A percentile compares a stretch with the other conserved stretches of the same genome.
Evolutionary conservation across 2,888 invertebrate genomes (phyloP).

Genomic region (Petrolisthes manimaculis): DNA sequence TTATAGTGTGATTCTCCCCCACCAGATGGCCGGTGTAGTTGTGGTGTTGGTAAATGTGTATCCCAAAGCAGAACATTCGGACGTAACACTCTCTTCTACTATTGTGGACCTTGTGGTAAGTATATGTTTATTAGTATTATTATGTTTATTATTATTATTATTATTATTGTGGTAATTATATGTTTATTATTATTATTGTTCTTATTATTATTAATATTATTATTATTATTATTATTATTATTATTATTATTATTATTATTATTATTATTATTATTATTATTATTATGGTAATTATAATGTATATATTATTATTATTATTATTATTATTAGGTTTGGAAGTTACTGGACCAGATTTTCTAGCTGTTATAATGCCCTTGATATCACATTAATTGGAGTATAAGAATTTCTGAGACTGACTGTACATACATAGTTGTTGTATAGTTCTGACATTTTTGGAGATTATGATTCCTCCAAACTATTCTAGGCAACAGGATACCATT

Average conservation of each 20-base stretch:
- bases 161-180: neutral
- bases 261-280: neutral
- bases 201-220: neutral
- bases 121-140: too few species aligned
- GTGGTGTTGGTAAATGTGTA: neutral
- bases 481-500: too few species aligned
- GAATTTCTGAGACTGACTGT: too few species aligned
- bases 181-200: neutral
- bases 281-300: neutral
- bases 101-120: conserved; percentile 32
- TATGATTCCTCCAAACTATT: too few species aligned
- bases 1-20: too few species aligned
- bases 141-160: too few species aligned
- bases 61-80: conserved; percentile 18
- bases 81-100: neutral
- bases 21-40: conserved; percentile 1
- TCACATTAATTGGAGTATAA: too few species aligned
- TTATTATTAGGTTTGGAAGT: too few species aligned
- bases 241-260: neutral
- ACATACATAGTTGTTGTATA: too few species aligned
- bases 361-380: too few species aligned
- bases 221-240: neutral
- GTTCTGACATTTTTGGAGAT: too few species aligned
- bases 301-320: neutral
- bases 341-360: too few species aligned